Conservation (phyloP, 2,888 invertebrate species). For the Seira ritae region DNA sequence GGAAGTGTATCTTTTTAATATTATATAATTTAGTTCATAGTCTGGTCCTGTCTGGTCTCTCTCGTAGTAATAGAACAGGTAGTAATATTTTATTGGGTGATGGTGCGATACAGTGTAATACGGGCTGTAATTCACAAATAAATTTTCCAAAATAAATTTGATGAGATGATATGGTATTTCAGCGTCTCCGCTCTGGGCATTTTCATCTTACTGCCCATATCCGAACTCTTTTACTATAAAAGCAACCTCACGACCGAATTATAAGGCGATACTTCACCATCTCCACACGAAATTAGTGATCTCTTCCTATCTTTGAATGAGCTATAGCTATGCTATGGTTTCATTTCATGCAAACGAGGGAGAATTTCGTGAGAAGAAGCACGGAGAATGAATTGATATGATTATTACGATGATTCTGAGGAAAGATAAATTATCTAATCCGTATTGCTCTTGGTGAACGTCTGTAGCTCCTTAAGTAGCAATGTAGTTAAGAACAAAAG, state of each 20-base stretch:
- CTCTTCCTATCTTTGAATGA: conserved; percentile 44
- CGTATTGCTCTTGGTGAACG: conserved; percentile 19
- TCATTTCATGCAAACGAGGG: conserved; percentile 42
- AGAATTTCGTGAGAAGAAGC: conserved; percentile 32
- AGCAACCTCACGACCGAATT: not conserved
- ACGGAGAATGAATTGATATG: conserved; percentile 21
- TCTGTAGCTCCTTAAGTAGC: not conserved
- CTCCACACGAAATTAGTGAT: conserved; percentile 43
- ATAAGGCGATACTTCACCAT: not conserved
- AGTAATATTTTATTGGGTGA: not conserved
- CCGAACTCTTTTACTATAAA: not conserved
- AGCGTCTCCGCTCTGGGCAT: conserved; percentile 10
- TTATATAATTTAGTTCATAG: no score
- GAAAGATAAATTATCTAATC: not conserved
- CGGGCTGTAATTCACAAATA: not conserved
- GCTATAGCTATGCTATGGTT: conserved; percentile 5
- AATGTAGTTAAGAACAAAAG: not conserved
- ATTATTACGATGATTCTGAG: conserved; percentile 27
- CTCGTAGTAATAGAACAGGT: conserved; percentile 44
- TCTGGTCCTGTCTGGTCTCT: no score
- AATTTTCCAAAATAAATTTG: conserved; percentile 3
- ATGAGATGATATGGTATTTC: conserved; percentile 17
- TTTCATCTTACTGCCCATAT: conserved; percentile 5
- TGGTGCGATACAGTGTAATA: conserved; percentile 30
- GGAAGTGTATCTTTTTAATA: no score